Conservation (phyloP, 2,797 vertebrate genomes). For the Betta splendens region DNA sequence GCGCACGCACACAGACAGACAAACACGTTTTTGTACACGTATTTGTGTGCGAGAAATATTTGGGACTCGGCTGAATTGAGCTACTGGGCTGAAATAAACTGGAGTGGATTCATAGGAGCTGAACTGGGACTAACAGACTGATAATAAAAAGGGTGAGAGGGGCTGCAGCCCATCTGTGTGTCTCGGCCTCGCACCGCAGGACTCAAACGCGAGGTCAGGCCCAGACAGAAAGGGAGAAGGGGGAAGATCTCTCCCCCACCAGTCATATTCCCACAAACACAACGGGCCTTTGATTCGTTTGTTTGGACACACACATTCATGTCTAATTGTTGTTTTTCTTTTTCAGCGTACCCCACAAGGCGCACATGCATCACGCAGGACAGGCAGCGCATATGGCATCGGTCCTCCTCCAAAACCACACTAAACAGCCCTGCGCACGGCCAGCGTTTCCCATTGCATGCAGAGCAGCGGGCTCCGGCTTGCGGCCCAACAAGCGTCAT, state of each 20-base stretch:
- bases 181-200: conserved; percentile 80
- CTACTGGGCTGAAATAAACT: conserved; percentile 32
- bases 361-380: conserved; percentile 65
- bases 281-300: conserved; percentile 89
- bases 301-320: conserved; percentile 95
- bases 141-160: conserved; percentile 70
- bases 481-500: conserved; percentile 34
- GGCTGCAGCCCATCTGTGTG: conserved; percentile 88
- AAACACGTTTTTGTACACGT: conserved; percentile 2
- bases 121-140: conserved; percentile 42
- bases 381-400: conserved; percentile 63
- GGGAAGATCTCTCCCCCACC: conserved; percentile 71
- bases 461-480: conserved; percentile 39
- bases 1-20: neutral
- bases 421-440: conserved; percentile 40
- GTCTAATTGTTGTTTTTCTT: conserved; percentile 93
- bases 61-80: conserved; percentile 13
- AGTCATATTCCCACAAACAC: conserved; percentile 81
- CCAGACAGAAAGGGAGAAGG: conserved; percentile 51
- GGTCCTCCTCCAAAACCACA: conserved; percentile 60
- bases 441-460: conserved; percentile 49
- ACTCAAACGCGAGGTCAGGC: conserved; percentile 78
- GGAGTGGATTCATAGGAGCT: conserved; percentile 35
- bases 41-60: conserved; percentile 19
- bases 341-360: conserved; percentile 80